Percentiles rank a stretch among this genome's conserved stretches.
Conservation (phyloP, 2,797 vertebrate species). For the Rhinella marina region DNA sequence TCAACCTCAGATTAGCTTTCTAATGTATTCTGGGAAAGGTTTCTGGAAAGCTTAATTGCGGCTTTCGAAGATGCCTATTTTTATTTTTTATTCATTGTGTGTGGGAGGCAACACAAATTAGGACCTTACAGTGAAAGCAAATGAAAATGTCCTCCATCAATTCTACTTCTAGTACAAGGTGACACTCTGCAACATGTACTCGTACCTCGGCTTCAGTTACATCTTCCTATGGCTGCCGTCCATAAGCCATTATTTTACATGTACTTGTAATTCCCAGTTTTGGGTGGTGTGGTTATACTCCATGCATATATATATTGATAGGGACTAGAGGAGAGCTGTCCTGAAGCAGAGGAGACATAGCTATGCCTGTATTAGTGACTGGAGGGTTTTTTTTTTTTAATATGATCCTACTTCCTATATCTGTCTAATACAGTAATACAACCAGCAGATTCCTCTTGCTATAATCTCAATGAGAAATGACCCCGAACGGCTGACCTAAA, state of each 20-base stretch:
- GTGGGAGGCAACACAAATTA: neutral
- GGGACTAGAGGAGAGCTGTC: neutral
- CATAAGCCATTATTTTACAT: neutral
- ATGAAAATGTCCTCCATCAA: neutral
- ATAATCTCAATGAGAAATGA: neutral
- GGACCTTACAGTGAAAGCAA: neutral
- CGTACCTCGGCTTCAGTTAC: neutral
- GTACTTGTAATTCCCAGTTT: too few relatives aligned
- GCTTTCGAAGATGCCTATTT: neutral
- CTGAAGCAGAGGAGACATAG: neutral
- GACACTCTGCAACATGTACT: neutral
- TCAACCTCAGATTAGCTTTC: neutral
- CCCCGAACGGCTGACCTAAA: neutral
- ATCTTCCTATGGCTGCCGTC: neutral
- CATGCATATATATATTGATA: neutral
- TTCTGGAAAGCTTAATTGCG: constrained; percentile 13
- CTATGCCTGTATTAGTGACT: neutral
- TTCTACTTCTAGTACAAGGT: neutral
- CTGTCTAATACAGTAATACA: neutral
- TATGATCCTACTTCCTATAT: too few relatives aligned
- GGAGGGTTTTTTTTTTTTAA: too few relatives aligned
- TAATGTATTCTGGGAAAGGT: neutral
- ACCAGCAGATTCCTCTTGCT: neutral
- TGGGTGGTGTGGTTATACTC: too few relatives aligned
- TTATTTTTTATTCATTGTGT: neutral